phyloP scores from a whole-genome alignment of 2,113 vertebrate genomes.

The Asarcornis scutulata region DNA sequence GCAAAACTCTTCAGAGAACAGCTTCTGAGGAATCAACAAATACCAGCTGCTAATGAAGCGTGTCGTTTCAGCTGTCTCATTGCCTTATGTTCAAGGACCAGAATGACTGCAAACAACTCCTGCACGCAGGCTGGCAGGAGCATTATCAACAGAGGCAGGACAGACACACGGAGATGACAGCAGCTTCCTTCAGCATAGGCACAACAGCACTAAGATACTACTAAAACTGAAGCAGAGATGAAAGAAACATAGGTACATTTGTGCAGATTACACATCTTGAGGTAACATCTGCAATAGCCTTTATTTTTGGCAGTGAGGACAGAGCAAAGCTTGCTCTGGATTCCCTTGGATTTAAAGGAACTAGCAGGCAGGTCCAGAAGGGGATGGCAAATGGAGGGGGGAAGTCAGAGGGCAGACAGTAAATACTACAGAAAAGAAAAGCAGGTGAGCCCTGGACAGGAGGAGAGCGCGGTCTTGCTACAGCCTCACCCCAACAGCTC shows the following conservation, averaged over 20 bases:
- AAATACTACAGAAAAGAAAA: background rate
- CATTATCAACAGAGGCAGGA: background rate
- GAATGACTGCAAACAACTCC: background rate
- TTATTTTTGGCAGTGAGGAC: background rate
- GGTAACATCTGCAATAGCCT: background rate
- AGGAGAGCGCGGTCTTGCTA: background rate
- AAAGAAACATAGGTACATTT: accelerated
- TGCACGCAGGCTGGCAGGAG: background rate
- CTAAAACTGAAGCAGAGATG: background rate
- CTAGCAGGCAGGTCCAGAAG: background rate
- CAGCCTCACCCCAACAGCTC: background rate
- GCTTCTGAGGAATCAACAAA: background rate
- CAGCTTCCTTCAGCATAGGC: background rate
- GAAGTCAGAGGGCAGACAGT: background rate
- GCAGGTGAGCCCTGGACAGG: accelerated
- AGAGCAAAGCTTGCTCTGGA: background rate
- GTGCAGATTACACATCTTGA: accelerated
- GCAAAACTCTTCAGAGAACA: background rate
- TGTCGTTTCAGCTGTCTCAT: background rate
- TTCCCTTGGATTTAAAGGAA: background rate
- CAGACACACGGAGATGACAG: accelerated
- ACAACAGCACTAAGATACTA: background rate
- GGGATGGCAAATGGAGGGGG: background rate
- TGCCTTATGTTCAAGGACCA: background rate
- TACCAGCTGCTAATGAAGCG: background rate